Evolutionary conservation across 30 jellyfish, hydroid and myxozoan genomes (phyloP).

Genomic region (Haliclystus octoradiatus): DNA sequence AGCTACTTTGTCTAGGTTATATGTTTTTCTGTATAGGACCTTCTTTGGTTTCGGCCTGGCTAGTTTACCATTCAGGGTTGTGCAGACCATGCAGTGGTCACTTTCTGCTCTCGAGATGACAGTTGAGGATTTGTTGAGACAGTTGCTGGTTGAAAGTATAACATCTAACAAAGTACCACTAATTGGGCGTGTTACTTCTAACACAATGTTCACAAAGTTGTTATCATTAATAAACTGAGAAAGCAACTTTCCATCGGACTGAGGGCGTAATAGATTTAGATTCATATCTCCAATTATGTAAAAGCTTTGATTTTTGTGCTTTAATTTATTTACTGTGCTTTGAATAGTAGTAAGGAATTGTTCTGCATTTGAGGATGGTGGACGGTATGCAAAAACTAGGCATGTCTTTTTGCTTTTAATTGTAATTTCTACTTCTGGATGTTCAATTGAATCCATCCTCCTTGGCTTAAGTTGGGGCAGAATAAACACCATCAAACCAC

Average conservation of each 20-base stretch:
- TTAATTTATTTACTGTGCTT: background rate
- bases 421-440: background rate
- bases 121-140: background rate
- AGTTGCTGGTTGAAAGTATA: background rate
- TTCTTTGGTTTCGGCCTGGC: background rate
- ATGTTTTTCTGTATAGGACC: background rate
- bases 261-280: background rate
- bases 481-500: background rate
- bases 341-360: background rate
- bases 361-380: background rate
- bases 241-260: background rate
- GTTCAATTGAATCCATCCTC: background rate
- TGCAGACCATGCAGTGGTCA: background rate
- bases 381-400: background rate
- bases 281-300: background rate
- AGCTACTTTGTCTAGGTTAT: background rate
- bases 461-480: background rate
- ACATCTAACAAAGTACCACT: background rate
- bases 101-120: background rate
- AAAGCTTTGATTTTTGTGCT: background rate
- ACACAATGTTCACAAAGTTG: background rate
- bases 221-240: background rate
- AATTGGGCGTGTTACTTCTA: background rate
- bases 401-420: background rate
- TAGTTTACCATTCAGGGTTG: background rate